A percentile compares a stretch with the other conserved stretches of the same genome.
phyloP scores from a whole-genome alignment of 2,797 vertebrate genomes.

The Poecilia picta region DNA sequence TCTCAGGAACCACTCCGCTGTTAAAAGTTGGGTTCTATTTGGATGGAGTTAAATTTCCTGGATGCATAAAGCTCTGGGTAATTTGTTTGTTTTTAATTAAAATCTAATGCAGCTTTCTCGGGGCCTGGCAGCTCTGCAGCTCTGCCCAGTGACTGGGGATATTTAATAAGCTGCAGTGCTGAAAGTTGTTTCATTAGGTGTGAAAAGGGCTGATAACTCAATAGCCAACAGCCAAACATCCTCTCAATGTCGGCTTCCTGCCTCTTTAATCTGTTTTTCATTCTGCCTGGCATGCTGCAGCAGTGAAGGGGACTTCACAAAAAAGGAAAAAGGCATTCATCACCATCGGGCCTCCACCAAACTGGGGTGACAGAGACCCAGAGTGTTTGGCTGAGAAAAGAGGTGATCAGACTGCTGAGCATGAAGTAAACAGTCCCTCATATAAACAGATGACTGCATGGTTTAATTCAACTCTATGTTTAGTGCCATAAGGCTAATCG shows the following conservation, averaged over 20 bases:
- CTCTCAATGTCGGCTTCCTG: constrained; percentile 78
- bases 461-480: constrained; percentile 17
- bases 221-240: constrained; percentile 84
- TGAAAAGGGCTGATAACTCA: constrained; percentile 86
- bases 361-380: constrained; percentile 66
- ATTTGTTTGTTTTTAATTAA: constrained; percentile 84
- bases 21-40: constrained; percentile 66
- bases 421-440: constrained; percentile 39
- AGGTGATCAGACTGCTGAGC: constrained; percentile 67
- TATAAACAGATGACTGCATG: constrained; percentile 37
- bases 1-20: constrained; percentile 45
- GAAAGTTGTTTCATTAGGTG: constrained; percentile 86
- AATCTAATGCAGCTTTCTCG: constrained; percentile 79
- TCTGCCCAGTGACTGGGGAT: constrained; percentile 78
- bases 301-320: constrained; percentile 74
- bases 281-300: constrained; percentile 77
- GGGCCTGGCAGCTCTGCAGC: constrained; percentile 73
- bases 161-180: constrained; percentile 83
- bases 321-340: constrained; percentile 79
- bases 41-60: constrained; percentile 72
- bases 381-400: constrained; percentile 66
- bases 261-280: constrained; percentile 85
- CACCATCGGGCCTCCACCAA: constrained; percentile 76
- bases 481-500: background rate
- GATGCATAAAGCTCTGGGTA: constrained; percentile 70